Conservation (phyloP, 2,888 invertebrate genomes). For the Nemoura dubitans region DNA sequence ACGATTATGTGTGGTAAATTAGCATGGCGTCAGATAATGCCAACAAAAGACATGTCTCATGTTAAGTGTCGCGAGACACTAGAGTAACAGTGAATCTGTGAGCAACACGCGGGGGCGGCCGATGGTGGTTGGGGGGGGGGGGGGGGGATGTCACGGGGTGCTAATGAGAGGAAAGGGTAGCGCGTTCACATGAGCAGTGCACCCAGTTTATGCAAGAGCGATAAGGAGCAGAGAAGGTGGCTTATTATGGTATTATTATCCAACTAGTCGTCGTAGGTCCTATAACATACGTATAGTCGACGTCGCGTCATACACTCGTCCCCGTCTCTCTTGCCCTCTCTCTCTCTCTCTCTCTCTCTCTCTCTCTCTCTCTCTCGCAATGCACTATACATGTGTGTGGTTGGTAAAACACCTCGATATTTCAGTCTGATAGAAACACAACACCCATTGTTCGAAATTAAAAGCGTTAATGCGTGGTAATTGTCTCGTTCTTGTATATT, state of each 20-base stretch:
- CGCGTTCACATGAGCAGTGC: neutral
- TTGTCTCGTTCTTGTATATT: neutral
- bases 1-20: neutral
- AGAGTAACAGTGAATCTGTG: neutral
- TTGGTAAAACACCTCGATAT: neutral
- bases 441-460: neutral
- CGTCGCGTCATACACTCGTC: neutral
- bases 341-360: neutral
- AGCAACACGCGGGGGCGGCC: neutral
- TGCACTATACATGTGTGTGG: neutral
- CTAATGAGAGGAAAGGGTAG: neutral
- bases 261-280: neutral
- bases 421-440: neutral
- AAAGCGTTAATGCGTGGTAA: neutral
- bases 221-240: neutral
- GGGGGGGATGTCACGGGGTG: neutral
- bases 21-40: neutral
- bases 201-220: neutral
- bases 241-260: neutral
- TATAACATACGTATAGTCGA: neutral
- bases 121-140: neutral
- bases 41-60: neutral
- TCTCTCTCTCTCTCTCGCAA: neutral
- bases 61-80: slow-evolving; percentile 5
- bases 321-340: too few relatives aligned